These are phyloP conservation scores for Ashinkailepas kermadecensis DNA, from an alignment of 2,888 invertebrate genomes.

Conservation along the genomic window DNA sequence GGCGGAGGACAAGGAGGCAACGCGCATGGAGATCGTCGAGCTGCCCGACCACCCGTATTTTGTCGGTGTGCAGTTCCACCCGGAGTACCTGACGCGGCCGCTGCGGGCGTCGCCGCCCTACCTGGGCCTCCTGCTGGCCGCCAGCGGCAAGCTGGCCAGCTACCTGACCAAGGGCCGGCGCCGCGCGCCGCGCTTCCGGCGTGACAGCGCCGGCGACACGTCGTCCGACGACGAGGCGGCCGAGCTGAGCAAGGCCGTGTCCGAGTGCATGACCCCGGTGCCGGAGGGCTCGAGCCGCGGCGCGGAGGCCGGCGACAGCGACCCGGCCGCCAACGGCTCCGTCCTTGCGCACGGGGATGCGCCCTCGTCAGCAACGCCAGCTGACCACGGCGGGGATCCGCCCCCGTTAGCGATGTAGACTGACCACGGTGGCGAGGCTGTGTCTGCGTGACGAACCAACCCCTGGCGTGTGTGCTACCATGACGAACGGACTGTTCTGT, in stretches of 20 bases:
- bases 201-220: conserved; percentile 58
- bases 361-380: too few relatives aligned
- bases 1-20: conserved; percentile 37
- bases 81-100: conserved; percentile 90
- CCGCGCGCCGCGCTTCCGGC: conserved; percentile 56
- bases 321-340: conserved; percentile 56
- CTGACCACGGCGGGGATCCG: too few relatives aligned
- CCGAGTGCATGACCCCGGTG: conserved; percentile 48
- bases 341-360: conserved; percentile 45
- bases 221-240: conserved; percentile 60
- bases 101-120: conserved; percentile 90
- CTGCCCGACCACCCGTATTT: conserved; percentile 81
- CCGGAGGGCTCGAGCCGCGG: conserved; percentile 52
- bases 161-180: conserved; percentile 33
- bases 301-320: conserved; percentile 35
- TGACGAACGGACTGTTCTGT: too few relatives aligned
- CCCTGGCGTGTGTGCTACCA: too few relatives aligned
- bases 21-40: conserved; percentile 88
- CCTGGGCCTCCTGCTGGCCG: conserved; percentile 84
- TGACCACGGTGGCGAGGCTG: too few relatives aligned
- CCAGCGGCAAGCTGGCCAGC: conserved; percentile 64
- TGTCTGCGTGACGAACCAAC: too few relatives aligned
- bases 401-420: too few relatives aligned
- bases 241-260: conserved; percentile 55
- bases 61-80: conserved; percentile 94